A percentile compares a stretch with the other conserved stretches of the same genome.
Conservation (phyloP, 2,113 vertebrate genomes). For the Rhadina sibilatrix region DNA sequence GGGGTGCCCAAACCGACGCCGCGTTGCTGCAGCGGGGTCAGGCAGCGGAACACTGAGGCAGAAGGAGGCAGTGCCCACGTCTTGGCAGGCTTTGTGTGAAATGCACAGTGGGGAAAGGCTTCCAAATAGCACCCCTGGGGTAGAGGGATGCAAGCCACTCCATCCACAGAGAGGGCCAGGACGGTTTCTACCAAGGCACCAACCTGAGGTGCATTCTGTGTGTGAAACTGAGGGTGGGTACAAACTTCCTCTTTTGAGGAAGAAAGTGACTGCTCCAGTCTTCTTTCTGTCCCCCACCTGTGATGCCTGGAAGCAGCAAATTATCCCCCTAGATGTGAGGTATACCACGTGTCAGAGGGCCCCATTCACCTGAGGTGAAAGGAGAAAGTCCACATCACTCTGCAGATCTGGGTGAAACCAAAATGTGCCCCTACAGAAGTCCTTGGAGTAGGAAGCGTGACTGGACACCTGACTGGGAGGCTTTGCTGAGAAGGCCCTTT, state of each 20-base stretch:
- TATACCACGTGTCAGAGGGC: rapidly evolving
- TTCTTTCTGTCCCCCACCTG: not conserved
- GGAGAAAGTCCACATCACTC: not conserved
- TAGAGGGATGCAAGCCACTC: not conserved
- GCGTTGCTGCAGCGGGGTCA: not conserved
- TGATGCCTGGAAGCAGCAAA: not conserved
- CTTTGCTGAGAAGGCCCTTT: not conserved
- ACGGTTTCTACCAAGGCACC: not conserved
- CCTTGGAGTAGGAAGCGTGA: not conserved
- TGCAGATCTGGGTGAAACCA: not conserved
- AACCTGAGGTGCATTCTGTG: not conserved
- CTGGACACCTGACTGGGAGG: not conserved
- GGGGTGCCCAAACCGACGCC: rapidly evolving
- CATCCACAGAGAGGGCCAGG: not conserved
- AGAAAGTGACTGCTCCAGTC: not conserved
- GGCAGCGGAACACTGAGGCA: not conserved
- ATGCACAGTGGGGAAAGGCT: not conserved
- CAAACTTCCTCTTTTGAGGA: not conserved
- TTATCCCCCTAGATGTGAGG: not conserved
- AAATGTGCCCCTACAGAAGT: not conserved
- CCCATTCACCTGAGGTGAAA: not conserved
- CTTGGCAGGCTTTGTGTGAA: not conserved
- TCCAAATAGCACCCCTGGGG: rapidly evolving
- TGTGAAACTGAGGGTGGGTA: not conserved
- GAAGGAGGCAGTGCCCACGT: rapidly evolving